Evolutionary conservation across 2,113 vertebrate species (phyloP), one percentile per base, ranked within the genome.

Genomic region (Cromileptes altivelis): DNA sequence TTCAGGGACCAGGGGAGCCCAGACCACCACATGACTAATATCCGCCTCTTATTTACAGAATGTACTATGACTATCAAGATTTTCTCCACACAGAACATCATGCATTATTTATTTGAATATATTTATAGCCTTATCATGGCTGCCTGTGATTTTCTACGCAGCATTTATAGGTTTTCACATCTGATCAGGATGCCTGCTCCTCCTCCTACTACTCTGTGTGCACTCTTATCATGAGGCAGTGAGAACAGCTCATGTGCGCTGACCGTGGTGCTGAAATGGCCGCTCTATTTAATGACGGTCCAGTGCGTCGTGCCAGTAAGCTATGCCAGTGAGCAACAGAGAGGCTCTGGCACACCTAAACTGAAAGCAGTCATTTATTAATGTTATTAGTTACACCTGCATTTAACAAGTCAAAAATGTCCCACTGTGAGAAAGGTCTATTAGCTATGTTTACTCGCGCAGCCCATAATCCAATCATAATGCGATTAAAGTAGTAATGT

Each of bases 11-110:
- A 33, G 52, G 40, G 62, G 73, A 82, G 70, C 37, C 65, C 68
- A 69, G 73, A 71, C 83, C 69, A 78, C 3, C 53, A 75, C 53
- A 76, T 88, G 85, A 89, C 85, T 86, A 88, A 88, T 61, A 80
- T 70, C 52, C 7, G 61, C 85, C 77, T 80, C 68, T 84, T 90
- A 88, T 88, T 90, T 85, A 72, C 86, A 70, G 67, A 85, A 30
- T 52, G 64, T 53, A 74, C 67, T 83, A 77, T 81, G 76, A 86
- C 77, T 0, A 84, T 76, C 80, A 52, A 23, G 58, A 33, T 84
- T 77, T 60, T 75, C 85, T 80, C 76, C 63, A 71, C 75, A 70
- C 74, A 78, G 69, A 84, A 72, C 74, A 61, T 75, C 76, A 76
- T 83, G 70, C 60, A 84, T 90, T 85, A 86, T 92, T 82, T 52